These are phyloP conservation scores for Microplitis mediator DNA, from an alignment of 1,140 invertebrate species.

Conservation along the genomic window DNA sequence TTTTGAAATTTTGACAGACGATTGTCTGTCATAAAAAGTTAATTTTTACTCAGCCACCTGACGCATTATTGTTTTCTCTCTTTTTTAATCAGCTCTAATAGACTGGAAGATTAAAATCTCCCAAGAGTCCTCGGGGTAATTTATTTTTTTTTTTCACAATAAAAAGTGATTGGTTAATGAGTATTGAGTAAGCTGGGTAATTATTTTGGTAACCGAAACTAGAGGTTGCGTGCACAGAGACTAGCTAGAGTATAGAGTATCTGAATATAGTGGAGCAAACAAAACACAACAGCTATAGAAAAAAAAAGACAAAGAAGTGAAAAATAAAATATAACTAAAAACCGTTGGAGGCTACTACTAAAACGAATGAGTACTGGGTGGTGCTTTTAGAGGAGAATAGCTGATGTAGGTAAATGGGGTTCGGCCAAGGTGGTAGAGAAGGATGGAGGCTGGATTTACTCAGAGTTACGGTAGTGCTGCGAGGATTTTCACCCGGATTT, in stretches of 20 bases:
- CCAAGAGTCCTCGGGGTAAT: not conserved
- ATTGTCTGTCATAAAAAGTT: not conserved
- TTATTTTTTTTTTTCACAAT: not conserved
- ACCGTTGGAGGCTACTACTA: not conserved
- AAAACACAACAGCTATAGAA: not conserved
- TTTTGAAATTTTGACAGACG: not conserved
- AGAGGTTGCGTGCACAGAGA: no score
- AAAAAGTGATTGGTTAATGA: slow-evolving; percentile 7
- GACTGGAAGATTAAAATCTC: not conserved
- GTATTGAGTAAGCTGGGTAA: slow-evolving; percentile 4
- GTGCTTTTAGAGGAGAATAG: slow-evolving; percentile 24
- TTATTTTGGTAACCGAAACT: slow-evolving; percentile 16
- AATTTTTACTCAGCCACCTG: not conserved
- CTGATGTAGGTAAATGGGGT: slow-evolving; percentile 31
- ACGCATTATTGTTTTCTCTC: not conserved
- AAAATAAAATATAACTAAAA: not conserved
- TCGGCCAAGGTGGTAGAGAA: slow-evolving; percentile 4
- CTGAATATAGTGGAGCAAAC: not conserved
- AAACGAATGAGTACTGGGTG: slow-evolving; percentile 19
- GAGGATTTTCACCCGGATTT: slow-evolving; percentile 33
- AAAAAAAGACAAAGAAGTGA: not conserved
- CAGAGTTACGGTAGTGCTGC: slow-evolving; percentile 32
- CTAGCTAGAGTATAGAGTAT: no score
- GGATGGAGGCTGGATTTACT: slow-evolving; percentile 33
- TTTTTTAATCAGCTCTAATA: not conserved